phyloP scores from a whole-genome alignment of 2,113 vertebrate species.

The Uria aalge region DNA sequence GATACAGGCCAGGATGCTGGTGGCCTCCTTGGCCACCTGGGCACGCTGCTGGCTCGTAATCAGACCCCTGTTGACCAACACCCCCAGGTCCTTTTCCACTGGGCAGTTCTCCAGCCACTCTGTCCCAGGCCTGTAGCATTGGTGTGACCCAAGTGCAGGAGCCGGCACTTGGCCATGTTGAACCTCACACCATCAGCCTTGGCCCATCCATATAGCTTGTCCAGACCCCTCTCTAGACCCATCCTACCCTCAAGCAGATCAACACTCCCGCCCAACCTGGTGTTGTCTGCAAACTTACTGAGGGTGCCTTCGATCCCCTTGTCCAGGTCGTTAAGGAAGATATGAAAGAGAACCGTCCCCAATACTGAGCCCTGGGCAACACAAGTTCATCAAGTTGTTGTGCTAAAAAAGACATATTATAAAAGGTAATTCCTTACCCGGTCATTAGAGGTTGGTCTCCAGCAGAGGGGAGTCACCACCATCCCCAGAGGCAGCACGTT shows the following conservation, averaged over 20 bases:
- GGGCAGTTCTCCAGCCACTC: background rate
- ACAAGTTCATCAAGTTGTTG: background rate
- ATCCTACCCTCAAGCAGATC: background rate
- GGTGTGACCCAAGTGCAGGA: background rate
- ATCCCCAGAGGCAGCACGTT: background rate
- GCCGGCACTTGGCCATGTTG: background rate
- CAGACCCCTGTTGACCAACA: background rate
- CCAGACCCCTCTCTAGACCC: background rate
- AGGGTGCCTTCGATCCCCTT: background rate
- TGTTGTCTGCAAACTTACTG: background rate
- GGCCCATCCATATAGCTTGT: background rate
- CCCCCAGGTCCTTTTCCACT: background rate
- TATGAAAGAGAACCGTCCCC: background rate
- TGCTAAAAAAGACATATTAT: background rate
- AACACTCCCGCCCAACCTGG: background rate
- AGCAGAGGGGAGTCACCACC: background rate
- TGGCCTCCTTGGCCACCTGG: background rate
- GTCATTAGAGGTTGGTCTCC: background rate
- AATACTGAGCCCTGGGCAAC: background rate
- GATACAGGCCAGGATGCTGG: background rate
- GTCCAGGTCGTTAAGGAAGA: background rate
- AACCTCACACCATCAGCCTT: background rate
- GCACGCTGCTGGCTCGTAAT: background rate
- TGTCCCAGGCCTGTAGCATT: background rate
- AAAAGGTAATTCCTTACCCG: background rate